Conservation (phyloP, 2,113 vertebrate genomes). For the Strix uralensis region DNA sequence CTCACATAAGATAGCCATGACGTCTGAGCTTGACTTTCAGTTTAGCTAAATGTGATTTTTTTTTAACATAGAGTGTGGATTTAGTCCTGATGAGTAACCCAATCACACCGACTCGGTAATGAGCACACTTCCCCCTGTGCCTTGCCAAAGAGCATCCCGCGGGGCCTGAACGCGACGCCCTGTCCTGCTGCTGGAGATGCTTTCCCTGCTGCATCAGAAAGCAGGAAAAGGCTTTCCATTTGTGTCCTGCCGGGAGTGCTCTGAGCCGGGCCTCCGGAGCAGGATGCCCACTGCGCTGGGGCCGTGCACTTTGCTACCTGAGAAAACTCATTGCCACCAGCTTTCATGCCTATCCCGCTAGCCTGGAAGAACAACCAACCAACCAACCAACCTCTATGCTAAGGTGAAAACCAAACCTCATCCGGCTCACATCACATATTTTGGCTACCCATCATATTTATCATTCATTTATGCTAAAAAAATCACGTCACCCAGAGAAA, state of each 20-base stretch:
- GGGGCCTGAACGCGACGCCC: neutral
- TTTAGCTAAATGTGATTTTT: neutral
- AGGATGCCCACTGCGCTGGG: neutral
- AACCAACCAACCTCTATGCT: neutral
- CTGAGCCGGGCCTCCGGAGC: neutral
- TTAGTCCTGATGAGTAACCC: neutral
- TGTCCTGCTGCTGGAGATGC: neutral
- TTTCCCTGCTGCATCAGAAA: neutral
- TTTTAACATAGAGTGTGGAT: neutral
- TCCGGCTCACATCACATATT: rapidly evolving
- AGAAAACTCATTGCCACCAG: neutral
- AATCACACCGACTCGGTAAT: rapidly evolving
- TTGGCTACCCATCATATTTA: neutral
- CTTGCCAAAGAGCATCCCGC: neutral
- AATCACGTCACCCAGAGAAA: neutral
- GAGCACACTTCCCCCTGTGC: neutral
- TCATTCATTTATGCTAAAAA: neutral
- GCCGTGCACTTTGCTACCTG: neutral
- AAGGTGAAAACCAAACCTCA: neutral
- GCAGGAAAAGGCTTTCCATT: neutral
- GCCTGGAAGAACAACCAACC: neutral
- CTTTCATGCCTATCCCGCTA: neutral
- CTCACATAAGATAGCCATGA: neutral
- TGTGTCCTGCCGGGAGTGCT: neutral
- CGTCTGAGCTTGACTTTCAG: neutral